Base-by-base conservation (phyloP, 2,888 invertebrate species). In the Eristalis arbustorum region DNA sequence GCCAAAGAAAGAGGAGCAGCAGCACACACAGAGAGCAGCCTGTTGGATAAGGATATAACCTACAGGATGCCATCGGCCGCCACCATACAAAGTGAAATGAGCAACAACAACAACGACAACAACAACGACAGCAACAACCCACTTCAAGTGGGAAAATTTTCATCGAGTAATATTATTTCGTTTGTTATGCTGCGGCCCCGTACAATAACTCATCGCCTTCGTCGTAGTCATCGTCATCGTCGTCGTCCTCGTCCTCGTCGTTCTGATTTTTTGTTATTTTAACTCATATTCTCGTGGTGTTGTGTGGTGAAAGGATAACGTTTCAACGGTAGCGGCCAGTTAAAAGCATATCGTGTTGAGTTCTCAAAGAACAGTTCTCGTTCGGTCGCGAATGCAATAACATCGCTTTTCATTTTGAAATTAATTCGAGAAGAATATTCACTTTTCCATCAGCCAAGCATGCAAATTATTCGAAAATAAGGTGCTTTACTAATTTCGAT, bases 161-260 rank as follows among this genome's bases (percentile, higher is more conserved):
- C 84, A 84, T 84, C 79, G 84, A 88, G 88, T 88, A 88, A 88
- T 80, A 80, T 88, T 84, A 84, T 88, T 84, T 88, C 72, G 73
- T 88, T 88, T 83, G 76, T 88, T 73, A 73, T 88, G 66, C 40
- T 57, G 59, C 64, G 14, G 68, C 59, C 57, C 49, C 61, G 57
- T 82, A 62, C 71, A 78, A 82, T 75, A 64, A 31, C 22, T 78
- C 62, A 56, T 74, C 68, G 62, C 76, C 72, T 61, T 82, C 63
- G 22, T 75, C 72, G 18, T 31, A 68, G 81, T 62, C 25, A 25
- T 62, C 22, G 37, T 68, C 67, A 31, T 69, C 8, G 18, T 31
- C 31, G 5, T 31, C 31, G 31, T 31, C 4, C 2, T 28, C 28
- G 28, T 28, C 28, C 2, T 61, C 18, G n/a, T 61, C 57, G 59